Evolutionary conservation across 1,140 invertebrate species (phyloP), one percentile per base, ranked within the genome.

Genomic region (Drosophila sproati): DNA sequence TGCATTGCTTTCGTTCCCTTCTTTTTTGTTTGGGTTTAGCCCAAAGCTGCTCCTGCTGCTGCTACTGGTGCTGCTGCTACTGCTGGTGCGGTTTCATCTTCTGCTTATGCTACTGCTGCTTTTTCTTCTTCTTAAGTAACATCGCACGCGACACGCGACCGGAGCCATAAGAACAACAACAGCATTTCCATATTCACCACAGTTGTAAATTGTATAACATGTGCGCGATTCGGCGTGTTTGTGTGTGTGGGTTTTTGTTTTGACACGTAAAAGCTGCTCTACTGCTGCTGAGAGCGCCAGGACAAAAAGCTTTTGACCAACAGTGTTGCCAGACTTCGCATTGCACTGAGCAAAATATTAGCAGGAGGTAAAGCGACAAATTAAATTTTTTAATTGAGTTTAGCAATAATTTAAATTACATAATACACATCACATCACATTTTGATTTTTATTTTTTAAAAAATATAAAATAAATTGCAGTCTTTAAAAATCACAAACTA

Each of bases 121-220:
- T 37, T n/a, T 29, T 63, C 34, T 28, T 61, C 51, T 70, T 85
- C 66, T 43, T 68, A n/a, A 43, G 48, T 31, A 28, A 48, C 29
- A n/a, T 10, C 54, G 51, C 82, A 87, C 78, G 82, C 76, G 77
- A 56, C 77, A 60, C 34, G 77, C 69, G 50, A 55, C 71, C n/a
- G 51, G 43, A 34, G 34, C 12, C 61, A 35, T 34, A 50, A 37
- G 59, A 79, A 64, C 61, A 73, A 52, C 37, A 68, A 50, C 66
- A 56, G 41, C 32, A 64, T 71, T 60, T 77, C 28, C n/a, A 54
- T 73, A 87, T 31, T 63, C 85, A 89, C 85, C 85, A 89, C 85
- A 89, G 85, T 89, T 89, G 85, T 89, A 89, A 89, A 90, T 78
- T 75, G 77, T 77, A 80, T 66, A 59, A 72, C 83, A 87, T 87